Evolutionary conservation across 2,113 vertebrate species (phyloP).

Genomic region (Dicrurus megarhynchus): DNA sequence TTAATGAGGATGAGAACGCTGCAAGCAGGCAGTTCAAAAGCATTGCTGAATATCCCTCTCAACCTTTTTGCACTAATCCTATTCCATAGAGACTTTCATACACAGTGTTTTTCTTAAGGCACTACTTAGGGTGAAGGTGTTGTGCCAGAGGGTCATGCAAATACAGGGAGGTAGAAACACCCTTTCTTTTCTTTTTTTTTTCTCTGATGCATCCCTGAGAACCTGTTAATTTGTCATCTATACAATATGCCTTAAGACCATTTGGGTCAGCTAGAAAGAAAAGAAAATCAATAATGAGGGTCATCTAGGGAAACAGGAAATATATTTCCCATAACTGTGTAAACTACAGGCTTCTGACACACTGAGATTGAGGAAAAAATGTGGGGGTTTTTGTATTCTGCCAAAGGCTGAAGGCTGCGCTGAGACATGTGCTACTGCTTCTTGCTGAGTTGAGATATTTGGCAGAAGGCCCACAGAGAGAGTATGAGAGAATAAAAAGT

Average conservation of each 20-base stretch:
- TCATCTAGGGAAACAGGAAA: neutral
- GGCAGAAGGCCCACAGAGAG: slow-evolving; percentile 30
- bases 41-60: neutral
- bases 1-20: neutral
- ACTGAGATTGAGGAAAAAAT: neutral
- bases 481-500: slow-evolving; percentile 38
- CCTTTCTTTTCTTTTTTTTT: neutral
- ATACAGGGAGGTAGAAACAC: neutral
- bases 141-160: neutral
- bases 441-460: slow-evolving; percentile 38
- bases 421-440: slow-evolving; percentile 29
- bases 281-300: neutral
- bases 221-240: neutral
- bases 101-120: neutral
- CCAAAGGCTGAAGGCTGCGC: slow-evolving; percentile 15
- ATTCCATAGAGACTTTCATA: neutral
- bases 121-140: neutral
- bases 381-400: neutral
- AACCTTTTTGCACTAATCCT: neutral
- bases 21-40: neutral
- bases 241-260: neutral
- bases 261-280: neutral
- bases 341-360: neutral
- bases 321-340: neutral
- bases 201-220: neutral